Evolutionary conservation across 2,888 invertebrate genomes (phyloP).

Genomic region (Eumerus sabulonum): DNA sequence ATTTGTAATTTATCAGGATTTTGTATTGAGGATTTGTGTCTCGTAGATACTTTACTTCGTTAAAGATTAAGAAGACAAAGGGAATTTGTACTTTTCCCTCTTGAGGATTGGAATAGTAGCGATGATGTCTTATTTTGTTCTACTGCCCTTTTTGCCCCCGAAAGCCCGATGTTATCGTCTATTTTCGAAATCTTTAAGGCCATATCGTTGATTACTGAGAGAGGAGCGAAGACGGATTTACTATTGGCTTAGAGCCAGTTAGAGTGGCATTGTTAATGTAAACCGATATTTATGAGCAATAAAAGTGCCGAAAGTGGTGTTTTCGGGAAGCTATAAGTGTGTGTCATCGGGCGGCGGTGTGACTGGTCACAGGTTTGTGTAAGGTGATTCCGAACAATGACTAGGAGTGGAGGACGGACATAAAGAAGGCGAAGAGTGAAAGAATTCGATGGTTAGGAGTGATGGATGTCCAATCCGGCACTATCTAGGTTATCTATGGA

Average conservation of each 20-base stretch:
- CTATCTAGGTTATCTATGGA: constrained; percentile 38
- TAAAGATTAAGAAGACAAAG: constrained; percentile 4
- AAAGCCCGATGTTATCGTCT: constrained; percentile 9
- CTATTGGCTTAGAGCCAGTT: constrained; percentile 16
- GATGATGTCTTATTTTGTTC: constrained; percentile 57
- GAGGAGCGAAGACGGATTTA: constrained; percentile 21
- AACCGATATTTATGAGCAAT: constrained; percentile 56
- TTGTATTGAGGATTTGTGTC: constrained; percentile 60
- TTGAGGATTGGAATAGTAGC: constrained; percentile 57
- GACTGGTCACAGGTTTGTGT: neutral
- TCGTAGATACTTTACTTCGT: constrained; percentile 7
- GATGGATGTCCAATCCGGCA: no score
- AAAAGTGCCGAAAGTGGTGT: constrained; percentile 54
- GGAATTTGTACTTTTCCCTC: constrained; percentile 34
- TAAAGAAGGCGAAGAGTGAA: neutral
- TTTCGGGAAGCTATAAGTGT: constrained; percentile 48
- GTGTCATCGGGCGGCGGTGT: constrained; percentile 39
- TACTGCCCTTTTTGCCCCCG: constrained; percentile 3
- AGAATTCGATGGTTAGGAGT: no score
- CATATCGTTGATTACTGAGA: constrained; percentile 34
- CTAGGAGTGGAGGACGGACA: neutral
- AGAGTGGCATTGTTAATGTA: constrained; percentile 44
- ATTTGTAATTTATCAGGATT: constrained; percentile 68
- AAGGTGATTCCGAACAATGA: neutral
- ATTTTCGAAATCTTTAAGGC: constrained; percentile 22